Percentiles rank a stretch among this genome's conserved stretches.
phyloP scores from a whole-genome alignment of 2,113 vertebrate species.

The Bostrychus sinensis region DNA sequence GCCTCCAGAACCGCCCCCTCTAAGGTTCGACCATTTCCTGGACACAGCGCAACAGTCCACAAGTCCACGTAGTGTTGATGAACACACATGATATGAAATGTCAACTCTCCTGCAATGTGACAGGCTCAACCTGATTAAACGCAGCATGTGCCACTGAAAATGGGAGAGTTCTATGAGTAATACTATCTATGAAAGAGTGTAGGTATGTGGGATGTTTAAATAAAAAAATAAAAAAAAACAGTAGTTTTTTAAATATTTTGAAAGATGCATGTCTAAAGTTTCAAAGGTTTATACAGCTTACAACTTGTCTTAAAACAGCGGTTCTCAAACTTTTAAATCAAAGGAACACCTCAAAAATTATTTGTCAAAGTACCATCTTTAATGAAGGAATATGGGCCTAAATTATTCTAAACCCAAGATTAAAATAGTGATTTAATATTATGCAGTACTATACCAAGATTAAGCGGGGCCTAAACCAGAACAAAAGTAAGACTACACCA shows the following conservation, averaged over 20 bases:
- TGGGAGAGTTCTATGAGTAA: slow-evolving; percentile 4
- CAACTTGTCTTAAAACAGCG: too few species aligned
- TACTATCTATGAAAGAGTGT: slow-evolving; percentile 9
- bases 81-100: slow-evolving; percentile 67
- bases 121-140: slow-evolving; percentile 40
- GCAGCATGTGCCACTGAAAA: slow-evolving; percentile 30
- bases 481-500: too few species aligned
- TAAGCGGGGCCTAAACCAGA: too few species aligned
- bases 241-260: slow-evolving; percentile 54
- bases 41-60: slow-evolving; percentile 28
- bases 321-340: too few species aligned
- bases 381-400: too few species aligned
- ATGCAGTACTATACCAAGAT: too few species aligned
- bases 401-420: too few species aligned
- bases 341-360: too few species aligned
- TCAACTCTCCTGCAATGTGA: slow-evolving; percentile 54
- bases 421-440: too few species aligned
- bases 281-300: too few species aligned
- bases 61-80: slow-evolving; percentile 46
- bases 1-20: slow-evolving; percentile 65
- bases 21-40: slow-evolving; percentile 40
- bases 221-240: slow-evolving; percentile 19
- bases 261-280: slow-evolving; percentile 13
- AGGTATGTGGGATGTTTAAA: slow-evolving; percentile 21
- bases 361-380: too few species aligned